These are phyloP conservation scores for Rhynchomys soricoides DNA, from an alignment of 2,113 vertebrate genomes.

Conservation along the genomic window DNA sequence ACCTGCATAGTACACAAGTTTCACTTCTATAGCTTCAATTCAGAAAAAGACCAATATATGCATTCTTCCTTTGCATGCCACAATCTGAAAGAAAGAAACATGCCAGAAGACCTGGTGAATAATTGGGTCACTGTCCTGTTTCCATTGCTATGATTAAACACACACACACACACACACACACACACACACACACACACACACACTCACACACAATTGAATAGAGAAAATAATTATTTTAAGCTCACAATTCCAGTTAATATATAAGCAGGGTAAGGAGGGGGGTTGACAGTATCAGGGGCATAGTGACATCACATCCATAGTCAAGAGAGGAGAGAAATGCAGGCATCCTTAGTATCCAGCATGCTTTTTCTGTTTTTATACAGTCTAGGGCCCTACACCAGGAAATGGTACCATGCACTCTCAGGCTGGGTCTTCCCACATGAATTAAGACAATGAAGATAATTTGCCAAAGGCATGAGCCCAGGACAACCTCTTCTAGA, in stretches of 20 bases:
- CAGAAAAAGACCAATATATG: background rate
- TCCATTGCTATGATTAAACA: background rate
- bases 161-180: background rate
- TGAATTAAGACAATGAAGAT: background rate
- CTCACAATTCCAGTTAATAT: background rate
- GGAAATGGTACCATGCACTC: too few relatives aligned
- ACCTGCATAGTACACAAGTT: background rate
- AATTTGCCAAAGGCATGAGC: background rate
- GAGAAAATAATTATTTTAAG: background rate
- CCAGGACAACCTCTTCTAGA: background rate
- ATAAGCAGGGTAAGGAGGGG: background rate
- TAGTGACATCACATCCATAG: background rate
- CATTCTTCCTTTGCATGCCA: background rate
- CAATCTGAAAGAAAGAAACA: background rate
- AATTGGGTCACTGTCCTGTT: background rate
- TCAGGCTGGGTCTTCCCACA: background rate
- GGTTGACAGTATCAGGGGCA: background rate
- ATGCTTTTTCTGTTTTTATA: background rate
- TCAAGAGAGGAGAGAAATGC: background rate
- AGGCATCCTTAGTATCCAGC: background rate
- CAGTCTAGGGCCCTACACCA: background rate
- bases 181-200: background rate
- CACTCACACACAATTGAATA: background rate
- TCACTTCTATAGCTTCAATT: background rate
- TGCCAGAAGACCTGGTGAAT: background rate